Conservation (phyloP, 2,797 vertebrate genomes). For the Delichon dasypus region DNA sequence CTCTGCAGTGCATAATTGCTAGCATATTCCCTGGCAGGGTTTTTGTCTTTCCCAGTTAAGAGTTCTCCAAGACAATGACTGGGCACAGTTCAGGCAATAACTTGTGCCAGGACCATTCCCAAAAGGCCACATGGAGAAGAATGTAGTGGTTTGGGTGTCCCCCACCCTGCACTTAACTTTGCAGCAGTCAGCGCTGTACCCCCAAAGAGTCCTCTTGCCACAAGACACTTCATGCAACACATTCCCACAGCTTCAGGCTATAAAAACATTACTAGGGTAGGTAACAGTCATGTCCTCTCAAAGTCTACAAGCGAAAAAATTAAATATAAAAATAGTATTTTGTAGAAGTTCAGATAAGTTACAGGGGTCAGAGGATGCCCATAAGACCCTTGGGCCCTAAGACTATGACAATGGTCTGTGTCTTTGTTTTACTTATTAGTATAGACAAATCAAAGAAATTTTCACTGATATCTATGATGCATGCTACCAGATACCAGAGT, state of each 20-base stretch:
- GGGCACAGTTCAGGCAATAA: background rate
- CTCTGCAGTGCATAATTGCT: conserved; percentile 20
- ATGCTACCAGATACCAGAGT: background rate
- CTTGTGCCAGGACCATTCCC: conserved; percentile 27
- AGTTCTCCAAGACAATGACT: conserved; percentile 52
- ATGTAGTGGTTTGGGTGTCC: background rate
- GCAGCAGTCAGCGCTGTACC: background rate
- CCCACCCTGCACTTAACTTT: background rate
- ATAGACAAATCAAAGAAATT: background rate
- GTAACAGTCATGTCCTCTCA: background rate
- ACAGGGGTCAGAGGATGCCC: background rate
- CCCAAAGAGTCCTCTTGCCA: background rate
- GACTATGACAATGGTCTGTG: background rate
- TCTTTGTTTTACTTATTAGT: background rate
- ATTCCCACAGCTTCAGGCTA: background rate
- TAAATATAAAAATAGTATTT: background rate
- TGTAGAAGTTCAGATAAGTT: background rate
- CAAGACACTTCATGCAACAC: background rate
- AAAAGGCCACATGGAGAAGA: conserved; percentile 23
- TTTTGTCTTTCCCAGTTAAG: background rate
- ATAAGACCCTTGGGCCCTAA: background rate
- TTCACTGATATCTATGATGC: background rate
- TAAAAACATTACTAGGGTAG: background rate
- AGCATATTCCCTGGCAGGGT: conserved; percentile 24
- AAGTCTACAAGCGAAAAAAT: background rate